These are phyloP conservation scores for Amiota communis DNA, from an alignment of 2,888 invertebrate genomes.

Conservation along the genomic window DNA sequence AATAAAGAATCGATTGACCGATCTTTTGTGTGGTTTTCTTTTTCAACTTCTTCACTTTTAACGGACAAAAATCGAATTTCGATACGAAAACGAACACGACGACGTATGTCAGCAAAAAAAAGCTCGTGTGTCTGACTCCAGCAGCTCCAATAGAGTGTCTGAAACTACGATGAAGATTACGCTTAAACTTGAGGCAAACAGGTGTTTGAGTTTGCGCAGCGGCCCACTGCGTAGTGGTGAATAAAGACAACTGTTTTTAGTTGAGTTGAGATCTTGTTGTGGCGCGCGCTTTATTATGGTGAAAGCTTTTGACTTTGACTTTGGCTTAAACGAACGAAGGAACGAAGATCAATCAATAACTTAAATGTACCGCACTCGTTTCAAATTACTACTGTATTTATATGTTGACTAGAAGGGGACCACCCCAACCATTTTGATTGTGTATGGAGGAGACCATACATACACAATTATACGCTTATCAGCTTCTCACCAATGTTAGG, in stretches of 20 bases:
- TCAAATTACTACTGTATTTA: no score
- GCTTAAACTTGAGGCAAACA: conserved; percentile 38
- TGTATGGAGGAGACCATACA: no score
- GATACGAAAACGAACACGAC: conserved; percentile 35
- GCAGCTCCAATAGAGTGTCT: conserved; percentile 67
- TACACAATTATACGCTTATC: no score
- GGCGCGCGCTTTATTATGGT: background rate
- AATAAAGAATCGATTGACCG: no score
- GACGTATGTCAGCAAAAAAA: conserved; percentile 46
- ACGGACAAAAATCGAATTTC: no score
- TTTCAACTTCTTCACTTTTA: conserved; percentile 18
- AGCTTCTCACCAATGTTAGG: no score
- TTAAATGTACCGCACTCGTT: no score
- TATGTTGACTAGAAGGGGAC: no score
- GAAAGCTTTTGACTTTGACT: no score
- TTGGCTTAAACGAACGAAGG: no score
- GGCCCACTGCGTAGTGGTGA: conserved; percentile 20
- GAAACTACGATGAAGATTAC: conserved; percentile 46
- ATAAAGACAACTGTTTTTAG: conserved; percentile 29
- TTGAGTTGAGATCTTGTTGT: conserved; percentile 37
- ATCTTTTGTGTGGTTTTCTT: background rate
- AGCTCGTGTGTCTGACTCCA: conserved; percentile 66
- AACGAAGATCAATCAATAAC: no score
- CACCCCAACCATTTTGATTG: no score
- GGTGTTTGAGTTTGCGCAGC: conserved; percentile 35